A percentile compares a stretch with the other conserved stretches of the same genome.
These are phyloP conservation scores for Aplysia californica DNA, from an alignment of 1,140 invertebrate genomes.

Conservation along the genomic window DNA sequence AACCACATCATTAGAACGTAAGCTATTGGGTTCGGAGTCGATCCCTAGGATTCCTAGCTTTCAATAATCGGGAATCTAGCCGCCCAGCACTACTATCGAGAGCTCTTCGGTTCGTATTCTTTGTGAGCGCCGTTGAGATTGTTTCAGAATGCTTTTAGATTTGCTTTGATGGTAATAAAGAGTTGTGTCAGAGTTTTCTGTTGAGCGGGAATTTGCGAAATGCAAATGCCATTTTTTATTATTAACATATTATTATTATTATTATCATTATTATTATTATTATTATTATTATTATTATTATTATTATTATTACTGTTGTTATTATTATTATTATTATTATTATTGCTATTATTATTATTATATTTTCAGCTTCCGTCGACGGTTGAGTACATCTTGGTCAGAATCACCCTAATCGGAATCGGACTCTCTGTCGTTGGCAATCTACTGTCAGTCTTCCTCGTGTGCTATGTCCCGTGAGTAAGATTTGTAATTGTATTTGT, in stretches of 20 bases:
- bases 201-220: not conserved
- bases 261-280: not conserved
- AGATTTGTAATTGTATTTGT: not conserved
- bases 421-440: conserved; percentile 43
- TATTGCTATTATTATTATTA: not conserved
- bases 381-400: conserved; percentile 36
- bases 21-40: no score
- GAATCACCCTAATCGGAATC: conserved; percentile 40
- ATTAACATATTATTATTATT: no score
- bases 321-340: not conserved
- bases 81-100: no score
- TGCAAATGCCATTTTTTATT: not conserved
- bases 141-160: no score
- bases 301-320: not conserved
- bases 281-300: not conserved
- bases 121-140: no score
- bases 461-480: conserved; percentile 49
- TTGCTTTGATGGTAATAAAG: no score
- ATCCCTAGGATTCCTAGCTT: no score
- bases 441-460: conserved; percentile 41
- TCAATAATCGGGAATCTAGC: no score
- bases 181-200: no score
- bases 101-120: no score
- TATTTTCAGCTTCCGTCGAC: conserved; percentile 27
- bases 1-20: no score